Percentiles rank a stretch among this genome's conserved stretches.
phyloP scores from a whole-genome alignment of 2,113 vertebrate species.

The Oryzias woworae region DNA sequence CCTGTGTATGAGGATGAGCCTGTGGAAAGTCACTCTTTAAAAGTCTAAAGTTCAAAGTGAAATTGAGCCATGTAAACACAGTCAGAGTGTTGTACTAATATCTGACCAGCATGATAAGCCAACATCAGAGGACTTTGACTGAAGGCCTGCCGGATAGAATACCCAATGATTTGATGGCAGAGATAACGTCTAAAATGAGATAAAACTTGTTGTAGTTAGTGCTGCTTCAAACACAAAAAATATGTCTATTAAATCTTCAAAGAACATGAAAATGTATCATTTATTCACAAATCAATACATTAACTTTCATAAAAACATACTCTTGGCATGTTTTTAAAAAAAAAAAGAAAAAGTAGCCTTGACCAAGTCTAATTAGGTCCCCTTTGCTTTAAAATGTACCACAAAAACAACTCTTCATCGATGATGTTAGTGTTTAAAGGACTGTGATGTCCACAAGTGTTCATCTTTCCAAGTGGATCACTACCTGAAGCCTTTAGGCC shows the following conservation, averaged over 20 bases:
- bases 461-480: constrained; percentile 34
- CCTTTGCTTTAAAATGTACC: constrained; percentile 17
- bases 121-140: neutral
- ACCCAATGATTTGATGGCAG: constrained; percentile 2
- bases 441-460: constrained; percentile 26
- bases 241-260: too few relatives aligned
- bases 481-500: constrained; percentile 28
- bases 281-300: neutral
- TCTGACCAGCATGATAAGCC: constrained; percentile 12
- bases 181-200: neutral
- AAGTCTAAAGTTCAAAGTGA: constrained; percentile 7
- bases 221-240: too few relatives aligned
- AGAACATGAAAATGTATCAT: neutral
- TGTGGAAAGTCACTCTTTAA: neutral
- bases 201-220: too few relatives aligned
- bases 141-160: neutral
- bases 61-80: constrained; percentile 7
- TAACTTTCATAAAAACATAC: too few relatives aligned
- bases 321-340: too few relatives aligned
- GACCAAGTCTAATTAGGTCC: neutral
- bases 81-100: neutral
- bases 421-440: constrained; percentile 28
- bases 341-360: neutral
- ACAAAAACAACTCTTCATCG: constrained; percentile 15
- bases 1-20: neutral